phyloP scores from a whole-genome alignment of 2,888 invertebrate genomes.

The Ellobium chinense region DNA sequence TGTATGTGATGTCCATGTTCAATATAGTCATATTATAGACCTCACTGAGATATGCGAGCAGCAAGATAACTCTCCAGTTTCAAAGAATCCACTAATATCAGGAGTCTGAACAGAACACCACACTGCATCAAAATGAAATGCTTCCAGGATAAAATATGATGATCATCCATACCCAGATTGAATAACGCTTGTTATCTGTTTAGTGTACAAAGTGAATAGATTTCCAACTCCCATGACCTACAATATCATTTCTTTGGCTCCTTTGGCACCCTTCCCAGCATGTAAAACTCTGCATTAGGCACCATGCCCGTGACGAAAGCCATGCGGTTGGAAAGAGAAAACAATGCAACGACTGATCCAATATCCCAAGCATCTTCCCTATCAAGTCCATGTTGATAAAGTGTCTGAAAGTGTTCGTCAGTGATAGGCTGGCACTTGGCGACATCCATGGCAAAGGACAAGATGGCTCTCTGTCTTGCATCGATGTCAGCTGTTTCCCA shows the following conservation, averaged over 20 bases:
- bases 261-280: conserved; percentile 63
- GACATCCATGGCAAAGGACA: conserved; percentile 69
- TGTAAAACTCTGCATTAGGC: conserved; percentile 71
- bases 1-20: no score
- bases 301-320: conserved; percentile 67
- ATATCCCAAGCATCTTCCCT: conserved; percentile 74
- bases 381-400: conserved; percentile 62
- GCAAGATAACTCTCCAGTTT: no score
- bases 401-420: conserved; percentile 58
- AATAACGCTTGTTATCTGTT: no score
- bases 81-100: no score
- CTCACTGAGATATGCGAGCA: no score
- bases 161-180: no score
- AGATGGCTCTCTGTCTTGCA: conserved; percentile 65
- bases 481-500: conserved; percentile 67
- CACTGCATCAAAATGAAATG: no score
- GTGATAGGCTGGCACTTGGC: conserved; percentile 60
- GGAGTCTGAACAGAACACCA: no score
- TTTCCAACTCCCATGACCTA: no score
- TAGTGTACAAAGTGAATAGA: no score
- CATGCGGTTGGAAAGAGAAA: conserved; percentile 73
- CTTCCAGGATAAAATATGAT: no score
- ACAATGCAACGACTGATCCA: conserved; percentile 67
- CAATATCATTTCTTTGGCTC: background rate
- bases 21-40: no score